Conservation (phyloP, 2,797 vertebrate species). For the Podarcis lilfordi region DNA sequence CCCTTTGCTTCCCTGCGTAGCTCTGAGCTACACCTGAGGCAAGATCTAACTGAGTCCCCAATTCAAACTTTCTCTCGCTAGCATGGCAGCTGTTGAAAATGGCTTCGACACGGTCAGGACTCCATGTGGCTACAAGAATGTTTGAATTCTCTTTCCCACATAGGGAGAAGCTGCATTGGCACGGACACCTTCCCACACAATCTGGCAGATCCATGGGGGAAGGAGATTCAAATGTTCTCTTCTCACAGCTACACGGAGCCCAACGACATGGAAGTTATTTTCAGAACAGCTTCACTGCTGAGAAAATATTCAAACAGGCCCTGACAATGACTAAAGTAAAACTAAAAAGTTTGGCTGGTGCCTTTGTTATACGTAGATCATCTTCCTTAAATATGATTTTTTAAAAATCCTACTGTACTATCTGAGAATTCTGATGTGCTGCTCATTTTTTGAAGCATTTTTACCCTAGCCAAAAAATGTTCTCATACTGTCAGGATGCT, state of each 20-base stretch:
- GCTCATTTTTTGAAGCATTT: background rate
- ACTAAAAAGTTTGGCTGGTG: background rate
- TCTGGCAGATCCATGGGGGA: conserved; percentile 17
- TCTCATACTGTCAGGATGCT: background rate
- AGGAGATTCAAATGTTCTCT: conserved; percentile 16
- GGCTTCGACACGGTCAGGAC: background rate
- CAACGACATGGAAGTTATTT: conserved; percentile 8
- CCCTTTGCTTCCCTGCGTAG: background rate
- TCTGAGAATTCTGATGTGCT: conserved; percentile 16
- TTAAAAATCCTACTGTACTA: background rate
- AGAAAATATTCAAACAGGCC: background rate
- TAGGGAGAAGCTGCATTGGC: conserved; percentile 8
- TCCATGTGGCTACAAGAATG: background rate
- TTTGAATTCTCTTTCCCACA: conserved; percentile 18
- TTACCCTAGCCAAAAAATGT: background rate
- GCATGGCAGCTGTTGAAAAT: conserved; percentile 15
- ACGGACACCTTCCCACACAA: conserved; percentile 27
- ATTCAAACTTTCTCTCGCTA: background rate
- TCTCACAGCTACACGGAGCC: background rate
- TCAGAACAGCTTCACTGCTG: conserved; percentile 8
- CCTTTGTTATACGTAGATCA: background rate
- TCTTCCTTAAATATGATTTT: background rate
- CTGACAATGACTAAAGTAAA: background rate
- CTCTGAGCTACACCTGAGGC: background rate
- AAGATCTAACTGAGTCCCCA: background rate